These are phyloP conservation scores for Monopterus albus DNA, from an alignment of 2,113 vertebrate genomes.

Conservation along the genomic window DNA sequence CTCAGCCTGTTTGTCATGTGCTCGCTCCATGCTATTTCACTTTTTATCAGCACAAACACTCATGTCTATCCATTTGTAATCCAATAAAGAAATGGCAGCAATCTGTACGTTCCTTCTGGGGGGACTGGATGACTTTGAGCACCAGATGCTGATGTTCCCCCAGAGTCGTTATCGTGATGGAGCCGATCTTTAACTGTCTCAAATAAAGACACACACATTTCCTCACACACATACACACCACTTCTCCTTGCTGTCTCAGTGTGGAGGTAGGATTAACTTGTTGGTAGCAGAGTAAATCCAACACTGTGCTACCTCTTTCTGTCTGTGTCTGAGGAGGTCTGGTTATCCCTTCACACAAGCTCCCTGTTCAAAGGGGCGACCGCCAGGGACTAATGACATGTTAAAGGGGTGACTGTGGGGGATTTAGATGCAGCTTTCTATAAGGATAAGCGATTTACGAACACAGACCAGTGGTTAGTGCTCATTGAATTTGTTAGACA, in stretches of 20 bases:
- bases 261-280: conserved; percentile 75
- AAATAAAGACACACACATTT: conserved; percentile 55
- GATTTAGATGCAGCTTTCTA: conserved; percentile 70
- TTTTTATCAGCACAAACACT: conserved; percentile 60
- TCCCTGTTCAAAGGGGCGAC: conserved; percentile 67
- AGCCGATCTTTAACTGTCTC: conserved; percentile 76
- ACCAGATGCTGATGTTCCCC: conserved; percentile 79
- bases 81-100: conserved; percentile 74
- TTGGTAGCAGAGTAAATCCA: conserved; percentile 69
- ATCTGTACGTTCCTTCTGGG: conserved; percentile 64
- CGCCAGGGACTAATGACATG: conserved; percentile 74
- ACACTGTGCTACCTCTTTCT: conserved; percentile 41
- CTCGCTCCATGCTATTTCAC: conserved; percentile 40
- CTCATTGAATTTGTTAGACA: conserved; percentile 64
- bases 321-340: conserved; percentile 68
- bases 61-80: conserved; percentile 67
- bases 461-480: conserved; percentile 67
- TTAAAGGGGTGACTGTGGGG: conserved; percentile 70
- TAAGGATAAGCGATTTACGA: conserved; percentile 75
- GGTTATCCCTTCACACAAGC: conserved; percentile 75
- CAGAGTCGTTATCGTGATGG: conserved; percentile 67
- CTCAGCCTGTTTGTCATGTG: conserved; percentile 59
- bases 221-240: neutral
- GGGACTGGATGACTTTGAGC: conserved; percentile 77
- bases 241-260: conserved; percentile 39